Evolutionary conservation across 2,797 vertebrate species (phyloP).

Genomic region (Cynodonichthys magdalenae): DNA sequence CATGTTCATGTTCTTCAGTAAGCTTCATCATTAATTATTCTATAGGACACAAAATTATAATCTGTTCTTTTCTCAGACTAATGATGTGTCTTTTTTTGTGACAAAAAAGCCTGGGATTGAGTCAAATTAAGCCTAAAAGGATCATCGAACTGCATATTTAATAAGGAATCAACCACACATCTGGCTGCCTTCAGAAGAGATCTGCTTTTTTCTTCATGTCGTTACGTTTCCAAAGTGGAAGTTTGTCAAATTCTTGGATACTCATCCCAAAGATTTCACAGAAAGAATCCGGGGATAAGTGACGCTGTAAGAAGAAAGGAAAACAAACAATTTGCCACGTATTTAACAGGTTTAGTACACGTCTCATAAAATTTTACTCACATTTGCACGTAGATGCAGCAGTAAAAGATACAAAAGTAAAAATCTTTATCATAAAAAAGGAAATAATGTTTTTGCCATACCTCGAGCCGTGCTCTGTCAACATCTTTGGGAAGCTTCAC

Average conservation of each 20-base stretch:
- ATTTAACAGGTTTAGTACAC: neutral
- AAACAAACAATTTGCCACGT: neutral
- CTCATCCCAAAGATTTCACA: conserved; percentile 92
- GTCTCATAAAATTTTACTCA: no score
- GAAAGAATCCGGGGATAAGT: conserved; percentile 90
- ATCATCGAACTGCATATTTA: neutral
- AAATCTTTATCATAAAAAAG: no score
- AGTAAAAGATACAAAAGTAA: no score
- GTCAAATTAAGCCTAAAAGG: neutral
- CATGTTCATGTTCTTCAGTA: conserved; percentile 20
- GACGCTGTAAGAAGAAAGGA: conserved; percentile 80
- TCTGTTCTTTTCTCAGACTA: conserved; percentile 10
- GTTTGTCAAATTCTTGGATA: conserved; percentile 90
- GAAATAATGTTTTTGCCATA: conserved; percentile 44
- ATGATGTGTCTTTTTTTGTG: neutral
- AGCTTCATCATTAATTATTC: neutral
- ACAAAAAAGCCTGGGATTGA: no score
- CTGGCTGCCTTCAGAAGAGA: conserved; percentile 84
- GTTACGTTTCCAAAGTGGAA: conserved; percentile 97
- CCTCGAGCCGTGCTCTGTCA: conserved; percentile 96
- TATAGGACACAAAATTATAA: no score
- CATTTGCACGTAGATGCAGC: no score
- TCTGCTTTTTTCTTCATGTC: conserved; percentile 94
- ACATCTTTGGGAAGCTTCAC: conserved; percentile 91
- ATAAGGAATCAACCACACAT: neutral